Conservation (phyloP, 2,797 vertebrate genomes). For the Muscicapa striata region DNA sequence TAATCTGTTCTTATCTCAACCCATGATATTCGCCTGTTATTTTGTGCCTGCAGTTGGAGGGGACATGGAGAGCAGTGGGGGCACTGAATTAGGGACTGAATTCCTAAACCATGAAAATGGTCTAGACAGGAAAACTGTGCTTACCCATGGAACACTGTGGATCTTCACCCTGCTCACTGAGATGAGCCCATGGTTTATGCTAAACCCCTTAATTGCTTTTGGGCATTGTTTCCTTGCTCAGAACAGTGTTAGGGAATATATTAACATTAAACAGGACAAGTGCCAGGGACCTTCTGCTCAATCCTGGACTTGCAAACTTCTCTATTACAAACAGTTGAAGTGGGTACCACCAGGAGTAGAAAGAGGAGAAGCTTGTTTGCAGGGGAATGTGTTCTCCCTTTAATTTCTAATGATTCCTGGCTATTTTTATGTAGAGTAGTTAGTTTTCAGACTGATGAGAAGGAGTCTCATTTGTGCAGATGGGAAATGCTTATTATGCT, state of each 20-base stretch:
- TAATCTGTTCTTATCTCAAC: background rate
- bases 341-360: background rate
- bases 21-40: background rate
- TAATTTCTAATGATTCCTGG: conserved; percentile 42
- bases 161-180: background rate
- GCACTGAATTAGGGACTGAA: background rate
- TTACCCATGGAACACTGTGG: accelerated
- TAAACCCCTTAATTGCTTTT: background rate
- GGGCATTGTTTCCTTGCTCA: background rate
- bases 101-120: background rate
- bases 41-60: background rate
- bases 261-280: background rate
- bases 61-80: too few relatives aligned
- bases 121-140: background rate
- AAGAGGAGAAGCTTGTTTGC: background rate
- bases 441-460: conserved; percentile 72
- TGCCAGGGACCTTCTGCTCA: background rate
- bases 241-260: background rate
- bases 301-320: background rate
- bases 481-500: conserved; percentile 77
- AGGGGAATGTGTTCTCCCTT: background rate
- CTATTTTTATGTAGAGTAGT: conserved; percentile 65
- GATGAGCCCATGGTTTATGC: background rate
- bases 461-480: conserved; percentile 70
- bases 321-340: background rate